These are phyloP conservation scores for Paramormyrops kingsleyae DNA, from an alignment of 2,113 vertebrate genomes.

Conservation along the genomic window DNA sequence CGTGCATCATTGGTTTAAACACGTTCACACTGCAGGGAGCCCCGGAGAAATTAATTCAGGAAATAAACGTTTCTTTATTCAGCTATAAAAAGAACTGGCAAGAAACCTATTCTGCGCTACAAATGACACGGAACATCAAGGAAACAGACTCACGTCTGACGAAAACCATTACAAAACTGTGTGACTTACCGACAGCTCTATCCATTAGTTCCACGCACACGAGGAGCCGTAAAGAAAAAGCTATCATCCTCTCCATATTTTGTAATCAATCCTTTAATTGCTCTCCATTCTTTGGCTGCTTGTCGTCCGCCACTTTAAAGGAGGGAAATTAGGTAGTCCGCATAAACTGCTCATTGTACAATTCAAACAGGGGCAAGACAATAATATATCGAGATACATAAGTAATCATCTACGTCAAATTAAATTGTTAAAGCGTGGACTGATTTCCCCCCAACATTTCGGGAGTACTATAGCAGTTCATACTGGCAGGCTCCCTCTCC, in stretches of 20 bases:
- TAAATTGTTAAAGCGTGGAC: neutral
- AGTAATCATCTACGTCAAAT: neutral
- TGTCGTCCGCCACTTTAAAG: conserved; percentile 29
- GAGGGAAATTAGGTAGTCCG: conserved; percentile 17
- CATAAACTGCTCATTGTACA: conserved; percentile 33
- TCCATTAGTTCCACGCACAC: conserved; percentile 35
- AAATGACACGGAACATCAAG: neutral
- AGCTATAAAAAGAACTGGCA: neutral
- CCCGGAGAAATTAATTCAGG: neutral
- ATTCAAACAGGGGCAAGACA: conserved; percentile 14
- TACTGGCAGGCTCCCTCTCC: neutral
- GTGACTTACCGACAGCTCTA: conserved; percentile 45
- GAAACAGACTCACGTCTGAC: conserved; percentile 5
- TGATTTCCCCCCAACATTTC: neutral
- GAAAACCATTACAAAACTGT: conserved; percentile 11
- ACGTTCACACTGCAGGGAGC: conserved; percentile 5
- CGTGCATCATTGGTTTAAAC: neutral
- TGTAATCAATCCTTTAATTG: conserved; percentile 34
- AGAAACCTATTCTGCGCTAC: neutral
- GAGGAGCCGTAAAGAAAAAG: conserved; percentile 43
- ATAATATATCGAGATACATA: neutral
- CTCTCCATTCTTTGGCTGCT: conserved; percentile 19
- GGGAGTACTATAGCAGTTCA: conserved; percentile 25
- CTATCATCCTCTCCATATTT: conserved; percentile 48
- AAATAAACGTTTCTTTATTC: conserved; percentile 7